Conservation (phyloP, 2,797 vertebrate genomes). For the Numenius phaeopus region DNA sequence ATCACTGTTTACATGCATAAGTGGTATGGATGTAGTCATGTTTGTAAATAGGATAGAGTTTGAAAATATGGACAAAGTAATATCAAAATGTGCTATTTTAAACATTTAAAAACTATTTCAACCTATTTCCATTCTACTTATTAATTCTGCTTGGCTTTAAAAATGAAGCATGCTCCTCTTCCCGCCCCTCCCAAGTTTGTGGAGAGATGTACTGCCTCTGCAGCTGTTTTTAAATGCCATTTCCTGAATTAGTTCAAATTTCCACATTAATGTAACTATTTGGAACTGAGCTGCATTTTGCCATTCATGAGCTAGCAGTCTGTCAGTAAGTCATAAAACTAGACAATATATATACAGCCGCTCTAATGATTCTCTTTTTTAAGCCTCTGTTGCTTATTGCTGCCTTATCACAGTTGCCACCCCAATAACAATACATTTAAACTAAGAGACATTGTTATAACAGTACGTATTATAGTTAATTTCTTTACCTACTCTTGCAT, state of each 20-base stretch:
- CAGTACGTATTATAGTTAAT: neutral
- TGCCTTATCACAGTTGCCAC: neutral
- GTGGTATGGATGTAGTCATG: fast-evolving
- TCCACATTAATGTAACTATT: neutral
- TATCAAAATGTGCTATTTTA: neutral
- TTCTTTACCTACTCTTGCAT: neutral
- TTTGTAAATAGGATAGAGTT: neutral
- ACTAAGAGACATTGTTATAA: neutral
- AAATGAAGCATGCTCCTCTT: neutral
- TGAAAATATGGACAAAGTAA: neutral
- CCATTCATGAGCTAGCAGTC: neutral
- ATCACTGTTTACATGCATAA: neutral
- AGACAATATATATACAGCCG: neutral
- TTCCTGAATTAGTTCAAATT: slow-evolving; percentile 17
- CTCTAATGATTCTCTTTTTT: neutral
- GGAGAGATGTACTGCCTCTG: neutral
- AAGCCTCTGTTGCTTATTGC: neutral
- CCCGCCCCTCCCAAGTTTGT: neutral
- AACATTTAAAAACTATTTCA: neutral
- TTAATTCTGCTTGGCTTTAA: neutral
- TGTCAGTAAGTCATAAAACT: slow-evolving; percentile 37
- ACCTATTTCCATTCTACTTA: neutral
- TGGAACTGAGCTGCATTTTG: neutral
- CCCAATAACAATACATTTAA: neutral
- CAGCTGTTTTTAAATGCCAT: neutral